Base-by-base conservation (phyloP, 2,888 invertebrate genomes). In the Melanophora roralis region DNA sequence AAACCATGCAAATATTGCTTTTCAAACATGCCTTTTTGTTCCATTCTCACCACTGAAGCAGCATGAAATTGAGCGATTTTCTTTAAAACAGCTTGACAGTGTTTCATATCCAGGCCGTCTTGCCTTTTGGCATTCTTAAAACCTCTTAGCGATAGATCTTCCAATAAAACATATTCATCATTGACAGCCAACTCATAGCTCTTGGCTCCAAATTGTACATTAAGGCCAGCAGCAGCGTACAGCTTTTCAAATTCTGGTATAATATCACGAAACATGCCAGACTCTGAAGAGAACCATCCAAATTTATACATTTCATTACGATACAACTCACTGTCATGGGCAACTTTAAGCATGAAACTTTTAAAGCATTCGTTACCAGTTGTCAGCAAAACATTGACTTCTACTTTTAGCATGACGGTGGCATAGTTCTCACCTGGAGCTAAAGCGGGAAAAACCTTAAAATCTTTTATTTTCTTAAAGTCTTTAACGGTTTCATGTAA, bases 51-150 rank as follows among this genome's bases (percentile, higher is more conserved):
- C 0, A 85, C 88, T 0, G 89, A 89, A 0, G 85, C 87, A 1
- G 89, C 89, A 84, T 89, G 89, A 40, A 88, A 81, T 36, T 88
- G 83, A 2, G 89, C 87, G 23, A 89, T 65, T 36, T 87, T 86
- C 59, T 78, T 78, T 1, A 89, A 76, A 0, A 84, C 86, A 2
- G 83, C 60, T 64, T 87, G 81, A 0, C 86, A 85, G 57, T 89
- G 88, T 2, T 65, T 74, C 21, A 82, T 73, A 57, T 84, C 85
- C 2, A 89, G 67, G 7, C 89, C 86, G 9, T 85, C 76, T 0
- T 84, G 82, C 0, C 89, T 85, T 76, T 87, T 83, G 5, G 82
- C 83, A 57, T 88, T 89, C 34, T 81, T 83, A 14, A 85, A 89
- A 1, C 85, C 85, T 3, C 51, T 57, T 0, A 67, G 51, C 0